A percentile compares a stretch with the other conserved stretches of the same genome.
Conservation (phyloP, 2,113 vertebrate genomes). For the Salminus brasiliensis region DNA sequence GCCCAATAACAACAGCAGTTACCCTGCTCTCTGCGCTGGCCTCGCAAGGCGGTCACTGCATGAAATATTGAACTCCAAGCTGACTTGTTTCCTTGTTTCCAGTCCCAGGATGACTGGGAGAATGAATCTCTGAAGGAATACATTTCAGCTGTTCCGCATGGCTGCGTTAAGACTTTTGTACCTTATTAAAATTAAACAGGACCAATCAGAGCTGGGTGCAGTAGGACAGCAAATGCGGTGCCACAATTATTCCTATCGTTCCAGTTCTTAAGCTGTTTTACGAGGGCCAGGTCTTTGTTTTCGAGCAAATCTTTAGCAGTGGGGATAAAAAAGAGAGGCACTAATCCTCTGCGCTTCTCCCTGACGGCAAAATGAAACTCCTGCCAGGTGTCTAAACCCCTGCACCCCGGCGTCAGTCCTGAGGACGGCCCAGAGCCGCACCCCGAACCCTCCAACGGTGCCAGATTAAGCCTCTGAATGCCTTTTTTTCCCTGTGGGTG, state of each 20-base stretch:
- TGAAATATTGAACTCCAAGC: slow-evolving; percentile 39
- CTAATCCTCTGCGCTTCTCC: slow-evolving; percentile 17
- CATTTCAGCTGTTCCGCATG: not conserved
- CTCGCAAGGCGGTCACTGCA: slow-evolving; percentile 56
- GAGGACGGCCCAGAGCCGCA: not conserved
- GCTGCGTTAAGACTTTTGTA: not conserved
- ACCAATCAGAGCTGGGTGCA: not conserved
- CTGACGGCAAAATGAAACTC: slow-evolving; percentile 7
- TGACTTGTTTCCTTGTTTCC: slow-evolving; percentile 23
- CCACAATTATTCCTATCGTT: not conserved
- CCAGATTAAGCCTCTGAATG: slow-evolving; percentile 40
- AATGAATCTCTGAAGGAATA: not conserved
- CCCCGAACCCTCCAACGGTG: not conserved
- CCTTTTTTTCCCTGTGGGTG: slow-evolving; percentile 11
- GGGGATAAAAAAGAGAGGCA: not conserved
- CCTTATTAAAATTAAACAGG: not conserved
- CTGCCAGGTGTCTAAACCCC: slow-evolving; percentile 13
- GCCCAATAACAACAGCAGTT: slow-evolving; percentile 66
- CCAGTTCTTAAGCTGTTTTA: not conserved
- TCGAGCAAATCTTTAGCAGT: not conserved
- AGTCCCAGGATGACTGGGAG: not conserved
- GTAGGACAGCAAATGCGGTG: not conserved
- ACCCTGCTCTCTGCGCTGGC: slow-evolving; percentile 39
- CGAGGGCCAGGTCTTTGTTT: not conserved
- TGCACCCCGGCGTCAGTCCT: not conserved